Base-by-base conservation (phyloP, 2,113 vertebrate genomes). In the Alaudala cheleensis region DNA sequence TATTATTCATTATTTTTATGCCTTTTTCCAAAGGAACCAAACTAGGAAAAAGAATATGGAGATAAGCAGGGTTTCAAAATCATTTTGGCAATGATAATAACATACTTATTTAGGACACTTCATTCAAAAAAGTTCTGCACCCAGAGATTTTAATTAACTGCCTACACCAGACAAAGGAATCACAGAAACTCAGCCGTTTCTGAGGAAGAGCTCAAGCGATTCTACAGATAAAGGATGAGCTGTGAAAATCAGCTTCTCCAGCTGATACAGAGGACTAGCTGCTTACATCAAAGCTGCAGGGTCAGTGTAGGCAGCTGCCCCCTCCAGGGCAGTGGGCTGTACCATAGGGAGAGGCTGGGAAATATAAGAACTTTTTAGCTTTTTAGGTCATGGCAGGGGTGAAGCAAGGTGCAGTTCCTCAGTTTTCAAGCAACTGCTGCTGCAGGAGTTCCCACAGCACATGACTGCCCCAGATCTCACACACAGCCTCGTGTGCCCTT, bases 71-170 rank as follows among this genome's bases (percentile, higher is more conserved):
- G 26, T 80, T 95, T 95, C 91, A 87, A 79, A 85, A 91, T 50
- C 0, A 45, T 57, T 89, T 72, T 84, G 37, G n/a, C 42, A 83
- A 66, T 28, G 61, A 60, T 85, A 89, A 95, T n/a, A 79, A 40
- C 47, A 25, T 49, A 83, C 53, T 84, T 91, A 58, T 69, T 80
- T 34, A 94, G 70, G 64, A 82, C 13, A 37, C 86, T 87, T 91
- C 28, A 92, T 82, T 86, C 61, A 76, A 87, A 92, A 87, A 53
- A 86, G 61, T 53, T 78, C 93, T 89, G 56, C 37, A 56, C 40
- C 7, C 58, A 50, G 90, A 82, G 33, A 60, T 82, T 93, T 92
- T 95, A 79, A 84, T 89, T 87, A 95, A 93, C 65, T 91, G 73
- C 42, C 24, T 65, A 62, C 11, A 42, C 10, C 42, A 91, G 65